Percentiles rank a stretch among this genome's conserved stretches.
phyloP scores from a whole-genome alignment of 2,113 vertebrate species.

The Ptychochromis oligacanthus region DNA sequence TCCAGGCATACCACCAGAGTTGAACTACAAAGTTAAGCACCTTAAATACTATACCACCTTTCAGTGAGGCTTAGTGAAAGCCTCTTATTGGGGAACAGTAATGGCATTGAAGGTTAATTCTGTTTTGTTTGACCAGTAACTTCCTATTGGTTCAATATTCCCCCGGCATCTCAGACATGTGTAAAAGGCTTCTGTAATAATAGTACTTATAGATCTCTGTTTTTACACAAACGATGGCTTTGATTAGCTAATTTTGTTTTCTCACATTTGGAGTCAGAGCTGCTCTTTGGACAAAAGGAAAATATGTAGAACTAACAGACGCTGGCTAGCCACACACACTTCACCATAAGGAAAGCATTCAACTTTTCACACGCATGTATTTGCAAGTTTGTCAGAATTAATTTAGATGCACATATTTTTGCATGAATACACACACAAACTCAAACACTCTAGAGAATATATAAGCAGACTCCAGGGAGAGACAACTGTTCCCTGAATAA shows the following conservation, averaged over 20 bases:
- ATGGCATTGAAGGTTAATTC: slow-evolving; percentile 3
- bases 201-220: slow-evolving; percentile 35
- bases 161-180: not conserved
- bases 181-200: slow-evolving; percentile 12
- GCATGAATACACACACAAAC: slow-evolving; percentile 27
- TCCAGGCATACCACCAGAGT: too few species aligned
- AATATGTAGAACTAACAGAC: slow-evolving; percentile 2
- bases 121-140: not conserved
- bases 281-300: slow-evolving; percentile 9
- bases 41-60: too few species aligned
- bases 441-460: slow-evolving; percentile 42
- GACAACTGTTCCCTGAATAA: slow-evolving; percentile 55
- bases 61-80: too few species aligned
- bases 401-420: slow-evolving; percentile 50
- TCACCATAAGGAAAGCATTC: slow-evolving; percentile 5
- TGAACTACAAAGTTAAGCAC: too few species aligned
- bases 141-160: not conserved
- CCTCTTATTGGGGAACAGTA: not conserved
- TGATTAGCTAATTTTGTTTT: slow-evolving; percentile 51
- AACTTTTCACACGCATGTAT: slow-evolving; percentile 26
- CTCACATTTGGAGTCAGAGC: slow-evolving; percentile 25
- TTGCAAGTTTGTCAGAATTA: slow-evolving; percentile 52
- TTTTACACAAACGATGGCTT: slow-evolving; percentile 29
- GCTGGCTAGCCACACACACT: not conserved
- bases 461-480: slow-evolving; percentile 62